Evolutionary conservation across 2,113 vertebrate species (phyloP).

Genomic region (Petrocephalus microphthalmus): DNA sequence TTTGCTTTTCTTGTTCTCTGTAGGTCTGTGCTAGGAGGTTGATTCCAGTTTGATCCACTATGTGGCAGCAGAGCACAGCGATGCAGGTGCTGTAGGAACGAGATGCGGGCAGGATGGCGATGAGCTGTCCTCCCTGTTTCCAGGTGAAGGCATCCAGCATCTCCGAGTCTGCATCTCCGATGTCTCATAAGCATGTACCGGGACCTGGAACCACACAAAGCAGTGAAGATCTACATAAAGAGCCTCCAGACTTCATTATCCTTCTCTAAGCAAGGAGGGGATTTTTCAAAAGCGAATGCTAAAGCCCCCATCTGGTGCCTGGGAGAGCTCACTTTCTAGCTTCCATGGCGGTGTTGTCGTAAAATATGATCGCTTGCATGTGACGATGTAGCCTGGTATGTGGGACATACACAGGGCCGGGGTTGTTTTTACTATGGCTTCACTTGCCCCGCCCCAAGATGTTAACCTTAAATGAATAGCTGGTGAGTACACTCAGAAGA

Average conservation of each 20-base stretch:
- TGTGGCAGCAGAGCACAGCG: not conserved
- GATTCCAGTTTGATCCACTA: not conserved
- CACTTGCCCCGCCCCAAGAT: too few relatives aligned
- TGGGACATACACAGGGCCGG: not conserved
- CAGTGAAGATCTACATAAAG: not conserved
- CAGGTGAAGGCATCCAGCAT: not conserved
- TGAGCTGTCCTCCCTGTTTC: not conserved
- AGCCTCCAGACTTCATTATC: not conserved
- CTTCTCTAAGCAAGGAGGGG: not conserved
- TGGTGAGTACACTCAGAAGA: not conserved
- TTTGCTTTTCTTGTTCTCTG: not conserved
- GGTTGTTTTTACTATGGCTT: too few relatives aligned
- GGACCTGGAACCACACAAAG: not conserved
- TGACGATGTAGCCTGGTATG: not conserved
- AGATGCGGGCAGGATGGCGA: not conserved
- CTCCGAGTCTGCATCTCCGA: not conserved
- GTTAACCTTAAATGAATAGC: not conserved
- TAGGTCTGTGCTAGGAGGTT: not conserved
- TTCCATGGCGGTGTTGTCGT: not conserved
- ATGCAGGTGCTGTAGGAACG: not conserved
- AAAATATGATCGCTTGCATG: not conserved
- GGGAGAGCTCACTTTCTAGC: not conserved
- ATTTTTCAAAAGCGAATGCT: not conserved
- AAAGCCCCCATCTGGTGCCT: not conserved
- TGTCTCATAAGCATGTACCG: too few relatives aligned